These are phyloP conservation scores for Camelus bactrianus DNA, from an alignment of 2,113 vertebrate species.

Conservation along the genomic window DNA sequence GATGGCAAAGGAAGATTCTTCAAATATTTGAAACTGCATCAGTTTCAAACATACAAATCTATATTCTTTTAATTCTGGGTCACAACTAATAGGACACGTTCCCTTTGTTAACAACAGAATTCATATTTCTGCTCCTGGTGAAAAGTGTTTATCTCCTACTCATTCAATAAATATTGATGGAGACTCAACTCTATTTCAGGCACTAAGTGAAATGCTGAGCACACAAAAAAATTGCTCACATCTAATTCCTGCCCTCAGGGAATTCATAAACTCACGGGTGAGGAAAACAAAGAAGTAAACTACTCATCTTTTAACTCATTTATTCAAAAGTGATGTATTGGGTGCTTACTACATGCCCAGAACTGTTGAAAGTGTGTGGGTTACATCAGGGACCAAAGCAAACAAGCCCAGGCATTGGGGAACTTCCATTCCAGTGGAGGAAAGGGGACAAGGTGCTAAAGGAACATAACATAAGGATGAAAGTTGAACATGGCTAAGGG, in stretches of 20 bases:
- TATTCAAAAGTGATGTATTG: neutral
- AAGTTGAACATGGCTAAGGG: accelerated
- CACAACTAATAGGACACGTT: neutral
- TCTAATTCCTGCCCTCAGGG: neutral
- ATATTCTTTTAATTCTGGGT: neutral
- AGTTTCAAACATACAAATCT: neutral
- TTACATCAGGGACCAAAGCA: neutral
- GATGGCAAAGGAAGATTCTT: neutral
- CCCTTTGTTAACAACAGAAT: neutral
- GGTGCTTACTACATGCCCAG: neutral
- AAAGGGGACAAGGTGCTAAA: neutral
- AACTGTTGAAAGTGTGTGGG: neutral
- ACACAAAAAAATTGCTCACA: accelerated
- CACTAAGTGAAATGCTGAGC: neutral
- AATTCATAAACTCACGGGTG: neutral
- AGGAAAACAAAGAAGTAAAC: neutral
- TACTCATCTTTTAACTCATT: neutral
- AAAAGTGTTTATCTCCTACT: neutral
- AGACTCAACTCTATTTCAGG: neutral
- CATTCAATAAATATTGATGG: neutral
- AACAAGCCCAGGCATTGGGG: accelerated
- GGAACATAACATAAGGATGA: neutral
- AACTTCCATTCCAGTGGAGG: neutral
- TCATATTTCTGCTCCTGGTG: neutral
- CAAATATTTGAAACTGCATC: neutral